Conservation (phyloP, 2,113 vertebrate genomes). For the Callochromis pleurospilus region DNA sequence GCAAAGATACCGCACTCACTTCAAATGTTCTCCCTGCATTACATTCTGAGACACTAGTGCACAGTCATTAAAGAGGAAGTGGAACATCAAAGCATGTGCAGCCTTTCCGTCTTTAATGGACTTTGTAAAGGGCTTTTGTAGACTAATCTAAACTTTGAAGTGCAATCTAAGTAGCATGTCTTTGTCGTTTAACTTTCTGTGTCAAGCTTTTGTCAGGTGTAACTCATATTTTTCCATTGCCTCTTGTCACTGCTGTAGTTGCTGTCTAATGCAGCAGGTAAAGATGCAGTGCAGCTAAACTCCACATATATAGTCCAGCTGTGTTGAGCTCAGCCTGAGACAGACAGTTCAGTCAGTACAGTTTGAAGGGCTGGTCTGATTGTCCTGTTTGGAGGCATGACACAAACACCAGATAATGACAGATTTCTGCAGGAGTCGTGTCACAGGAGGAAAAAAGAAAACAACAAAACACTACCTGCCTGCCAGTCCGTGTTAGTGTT, state of each 20-base stretch:
- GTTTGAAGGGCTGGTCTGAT: not conserved
- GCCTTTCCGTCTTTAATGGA: not conserved
- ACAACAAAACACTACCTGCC: not conserved
- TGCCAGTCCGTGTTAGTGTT: not conserved
- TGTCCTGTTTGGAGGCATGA: not conserved
- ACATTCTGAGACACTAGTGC: not conserved
- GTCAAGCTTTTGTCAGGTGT: not conserved
- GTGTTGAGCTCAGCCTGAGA: not conserved
- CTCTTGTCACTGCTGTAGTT: not conserved
- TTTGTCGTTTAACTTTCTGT: not conserved
- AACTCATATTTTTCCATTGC: not conserved
- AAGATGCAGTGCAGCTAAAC: not conserved
- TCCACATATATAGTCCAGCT: not conserved
- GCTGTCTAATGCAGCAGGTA: not conserved
- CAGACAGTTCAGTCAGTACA: not conserved
- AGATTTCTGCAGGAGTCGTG: not conserved
- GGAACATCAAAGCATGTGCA: conserved; percentile 10
- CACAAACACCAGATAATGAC: not conserved
- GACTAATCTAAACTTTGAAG: not conserved
- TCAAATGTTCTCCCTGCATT: not conserved
- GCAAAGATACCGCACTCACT: not conserved
- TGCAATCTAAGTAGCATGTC: not conserved
- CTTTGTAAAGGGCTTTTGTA: conserved; percentile 11
- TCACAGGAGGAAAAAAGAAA: not conserved
- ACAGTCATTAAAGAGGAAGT: conserved; percentile 1